Percentiles rank a stretch among this genome's conserved stretches.
phyloP scores from a whole-genome alignment of 2,888 invertebrate genomes.

The Trypoxylon attenuatum region DNA sequence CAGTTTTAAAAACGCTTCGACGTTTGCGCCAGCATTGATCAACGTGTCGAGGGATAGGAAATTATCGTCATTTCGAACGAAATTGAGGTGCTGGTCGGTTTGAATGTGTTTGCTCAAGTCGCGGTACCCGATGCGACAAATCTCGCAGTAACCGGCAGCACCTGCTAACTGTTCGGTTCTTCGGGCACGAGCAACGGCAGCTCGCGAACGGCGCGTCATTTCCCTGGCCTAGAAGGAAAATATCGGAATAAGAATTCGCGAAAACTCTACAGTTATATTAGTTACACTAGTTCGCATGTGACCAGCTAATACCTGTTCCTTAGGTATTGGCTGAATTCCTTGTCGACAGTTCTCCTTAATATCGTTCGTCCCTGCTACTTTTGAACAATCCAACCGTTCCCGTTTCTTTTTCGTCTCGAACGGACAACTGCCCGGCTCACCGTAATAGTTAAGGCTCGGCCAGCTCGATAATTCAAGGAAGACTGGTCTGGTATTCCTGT shows the following conservation, averaged over 20 bases:
- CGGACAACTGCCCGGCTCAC: conserved; percentile 73
- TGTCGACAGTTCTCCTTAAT: conserved; percentile 66
- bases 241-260: too few relatives aligned
- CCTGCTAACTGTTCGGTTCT: conserved; percentile 71
- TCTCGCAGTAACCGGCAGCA: conserved; percentile 84
- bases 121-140: conserved; percentile 85
- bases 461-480: conserved; percentile 80
- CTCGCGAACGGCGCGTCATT: conserved; percentile 74
- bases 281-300: too few relatives aligned
- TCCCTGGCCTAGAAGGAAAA: too few relatives aligned
- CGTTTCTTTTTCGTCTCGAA: conserved; percentile 66
- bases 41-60: conserved; percentile 85
- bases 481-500: conserved; percentile 78
- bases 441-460: conserved; percentile 77
- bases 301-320: conserved; percentile 68
- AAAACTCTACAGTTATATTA: too few relatives aligned
- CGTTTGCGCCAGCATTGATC: conserved; percentile 81
- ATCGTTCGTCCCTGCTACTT: conserved; percentile 52
- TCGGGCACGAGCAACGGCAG: conserved; percentile 69
- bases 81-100: conserved; percentile 84
- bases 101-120: conserved; percentile 83
- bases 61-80: conserved; percentile 84
- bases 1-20: conserved; percentile 81
- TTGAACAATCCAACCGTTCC: conserved; percentile 53
- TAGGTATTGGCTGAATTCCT: conserved; percentile 54